A percentile compares a stretch with the other conserved stretches of the same genome.
These are phyloP conservation scores for Anguilla anguilla DNA, from an alignment of 2,797 vertebrate species.

Conservation along the genomic window DNA sequence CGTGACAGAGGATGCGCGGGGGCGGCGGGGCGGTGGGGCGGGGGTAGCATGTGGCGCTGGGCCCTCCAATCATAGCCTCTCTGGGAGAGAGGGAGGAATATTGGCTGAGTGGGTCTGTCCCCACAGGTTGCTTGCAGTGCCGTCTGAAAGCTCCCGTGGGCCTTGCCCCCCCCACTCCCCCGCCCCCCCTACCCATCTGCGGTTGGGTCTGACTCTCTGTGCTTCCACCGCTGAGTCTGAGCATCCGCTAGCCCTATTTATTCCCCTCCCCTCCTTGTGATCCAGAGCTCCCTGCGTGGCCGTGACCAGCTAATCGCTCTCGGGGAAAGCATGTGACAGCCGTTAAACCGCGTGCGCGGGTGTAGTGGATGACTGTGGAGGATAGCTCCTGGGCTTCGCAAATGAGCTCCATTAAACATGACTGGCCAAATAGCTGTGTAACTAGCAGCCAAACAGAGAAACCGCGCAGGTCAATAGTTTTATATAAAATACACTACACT, in stretches of 20 bases:
- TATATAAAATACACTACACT: not conserved
- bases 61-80: slow-evolving; percentile 3
- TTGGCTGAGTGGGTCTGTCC: not conserved
- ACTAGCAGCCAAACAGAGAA: not conserved
- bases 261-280: not conserved
- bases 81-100: not conserved
- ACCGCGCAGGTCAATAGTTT: not conserved
- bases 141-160: not conserved
- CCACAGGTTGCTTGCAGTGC: not conserved
- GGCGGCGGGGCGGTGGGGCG: not conserved
- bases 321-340: not conserved
- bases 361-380: not conserved
- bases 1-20: not conserved
- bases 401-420: not conserved
- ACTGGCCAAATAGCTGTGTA: not conserved
- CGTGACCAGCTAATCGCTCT: not conserved
- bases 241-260: not conserved
- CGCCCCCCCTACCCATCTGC: not conserved
- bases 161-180: no score
- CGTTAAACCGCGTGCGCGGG: not conserved
- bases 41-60: not conserved
- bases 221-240: not conserved
- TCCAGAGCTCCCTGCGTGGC: not conserved
- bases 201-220: not conserved
- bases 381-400: not conserved